Base-by-base conservation (phyloP, 2,113 vertebrate species). In the Saguinus imperator region DNA sequence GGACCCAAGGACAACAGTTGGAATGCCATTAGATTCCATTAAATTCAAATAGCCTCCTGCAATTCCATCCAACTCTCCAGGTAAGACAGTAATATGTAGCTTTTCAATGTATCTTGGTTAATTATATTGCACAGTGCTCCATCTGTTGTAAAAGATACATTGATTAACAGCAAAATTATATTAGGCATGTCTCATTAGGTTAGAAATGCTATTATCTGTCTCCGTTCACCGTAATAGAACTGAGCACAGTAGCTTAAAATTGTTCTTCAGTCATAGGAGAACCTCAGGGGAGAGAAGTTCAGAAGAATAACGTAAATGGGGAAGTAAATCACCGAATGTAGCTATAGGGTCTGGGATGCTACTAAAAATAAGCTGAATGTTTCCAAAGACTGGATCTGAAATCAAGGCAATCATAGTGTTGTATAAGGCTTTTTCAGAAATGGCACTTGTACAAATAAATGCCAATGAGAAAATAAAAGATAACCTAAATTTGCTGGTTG, bases 131-230 rank as follows among this genome's bases (percentile, higher is more conserved):
- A 84, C 21, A 91, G 37, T 84, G 64, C 18, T 50, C 50, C 80
- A 94, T 87, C 79, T 88, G 13, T 68, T 91, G 70, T 94, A 96
- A 92, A 95, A 45, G 64, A 92, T 72, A 95, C 70, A 85, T 52
- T 50, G 75, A 94, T 83, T 85, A 95, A 77, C 4, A 61, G 86
- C 14, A 94, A 89, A 95, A 97, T 82, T 81, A 32, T 75, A 73
- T 95, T 95, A 95, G 32, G 81, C 81, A 72, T 73, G 81, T 84
- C 72, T 90, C 25, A 61, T 87, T 90, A 81, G 73, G 25, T 90
- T 92, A 45, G 81, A 94, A 89, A 92, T 80, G 45, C 45, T 89
- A 58, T 84, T 94, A 89, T 66, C 70, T 68, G 72, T 94, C 55
- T 97, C 50, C 86, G 68, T 75, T 94, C 76, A 70, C 70, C 32